Percentiles rank a stretch among this genome's conserved stretches.
phyloP scores from a whole-genome alignment of 2,113 vertebrate genomes.

The Henicopernis longicauda region DNA sequence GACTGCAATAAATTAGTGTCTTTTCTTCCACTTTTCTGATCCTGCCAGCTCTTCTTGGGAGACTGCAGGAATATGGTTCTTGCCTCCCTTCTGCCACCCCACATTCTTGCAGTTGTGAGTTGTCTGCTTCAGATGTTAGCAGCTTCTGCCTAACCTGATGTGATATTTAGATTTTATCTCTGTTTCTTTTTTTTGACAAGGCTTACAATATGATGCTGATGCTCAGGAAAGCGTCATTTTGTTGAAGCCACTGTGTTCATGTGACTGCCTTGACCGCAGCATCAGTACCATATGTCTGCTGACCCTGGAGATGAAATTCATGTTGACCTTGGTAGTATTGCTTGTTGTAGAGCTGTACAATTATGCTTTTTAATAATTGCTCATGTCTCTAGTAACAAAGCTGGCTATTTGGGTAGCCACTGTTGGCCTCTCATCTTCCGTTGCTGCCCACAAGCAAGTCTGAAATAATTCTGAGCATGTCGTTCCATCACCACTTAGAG shows the following conservation, averaged over 20 bases:
- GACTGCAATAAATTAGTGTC: constrained; percentile 5
- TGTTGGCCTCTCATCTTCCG: not conserved
- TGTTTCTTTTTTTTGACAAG: not conserved
- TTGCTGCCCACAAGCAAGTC: not conserved
- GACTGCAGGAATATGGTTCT: not conserved
- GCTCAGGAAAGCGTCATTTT: not conserved
- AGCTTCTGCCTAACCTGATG: not conserved
- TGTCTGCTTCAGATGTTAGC: not conserved
- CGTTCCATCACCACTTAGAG: rapidly evolving
- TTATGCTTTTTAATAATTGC: not conserved
- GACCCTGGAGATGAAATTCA: not conserved
- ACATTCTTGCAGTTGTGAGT: not conserved
- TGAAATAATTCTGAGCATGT: not conserved
- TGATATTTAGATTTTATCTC: not conserved
- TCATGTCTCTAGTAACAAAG: not conserved
- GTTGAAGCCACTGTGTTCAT: rapidly evolving
- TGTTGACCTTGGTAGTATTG: not conserved
- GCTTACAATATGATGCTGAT: not conserved
- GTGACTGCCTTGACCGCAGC: not conserved
- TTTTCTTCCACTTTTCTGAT: constrained; percentile 14
- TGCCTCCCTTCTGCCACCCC: not conserved
- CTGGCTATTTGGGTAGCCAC: not conserved
- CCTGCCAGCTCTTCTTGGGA: constrained; percentile 28
- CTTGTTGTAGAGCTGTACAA: not conserved
- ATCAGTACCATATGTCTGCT: not conserved